Evolutionary conservation across 2,888 invertebrate genomes (phyloP), one percentile per base, ranked within the genome.

Genomic region (Microctonus brassicae): DNA sequence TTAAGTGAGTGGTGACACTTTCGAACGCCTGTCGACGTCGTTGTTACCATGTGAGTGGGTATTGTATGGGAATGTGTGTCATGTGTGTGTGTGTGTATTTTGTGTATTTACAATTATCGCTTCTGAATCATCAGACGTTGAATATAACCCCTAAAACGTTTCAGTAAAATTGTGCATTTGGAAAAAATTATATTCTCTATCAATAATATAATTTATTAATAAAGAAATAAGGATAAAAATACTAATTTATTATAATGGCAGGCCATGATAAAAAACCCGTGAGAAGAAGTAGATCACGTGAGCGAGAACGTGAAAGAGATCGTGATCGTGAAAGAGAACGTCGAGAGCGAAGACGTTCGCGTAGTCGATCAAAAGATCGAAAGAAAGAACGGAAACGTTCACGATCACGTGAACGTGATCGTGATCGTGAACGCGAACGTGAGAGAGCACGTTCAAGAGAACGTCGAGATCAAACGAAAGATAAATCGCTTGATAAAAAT

Each of bases 251-350:
- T n/a, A n/a, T 1, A 20, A 47, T 47, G 47, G 47, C 47, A 17
- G 65, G 33, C 5, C 65, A 66, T 26, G 65, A 66, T 53, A 66
- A 66, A 33, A 66, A 66, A 24, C 39, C 65, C 0, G 24, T 57
- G 5, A 39, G 58, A 58, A 26, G 67, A 3, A 67, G 67, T 17
- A 29, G 67, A 47, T 84, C 83, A 24, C 74, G 85, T 57, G 83
- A 86, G 60, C 79, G 84, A 70, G 84, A 83, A 47, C 76, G 78
- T 36, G 83, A 87, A 83, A 34, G 90, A 10, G 87, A 88, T 61
- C 81, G 88, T 20, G 82, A 83, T 39, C 80, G 79, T 47, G 90
- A 53, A 88, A 88, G 80, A 88, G 88, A 85, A 84, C 75, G 84
- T 55, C 80, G 83, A 2, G 84, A 84, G 29, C 75, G 83, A 24